phyloP scores from a whole-genome alignment of 2,797 vertebrate species.

The Cercopithecus hamlyni region DNA sequence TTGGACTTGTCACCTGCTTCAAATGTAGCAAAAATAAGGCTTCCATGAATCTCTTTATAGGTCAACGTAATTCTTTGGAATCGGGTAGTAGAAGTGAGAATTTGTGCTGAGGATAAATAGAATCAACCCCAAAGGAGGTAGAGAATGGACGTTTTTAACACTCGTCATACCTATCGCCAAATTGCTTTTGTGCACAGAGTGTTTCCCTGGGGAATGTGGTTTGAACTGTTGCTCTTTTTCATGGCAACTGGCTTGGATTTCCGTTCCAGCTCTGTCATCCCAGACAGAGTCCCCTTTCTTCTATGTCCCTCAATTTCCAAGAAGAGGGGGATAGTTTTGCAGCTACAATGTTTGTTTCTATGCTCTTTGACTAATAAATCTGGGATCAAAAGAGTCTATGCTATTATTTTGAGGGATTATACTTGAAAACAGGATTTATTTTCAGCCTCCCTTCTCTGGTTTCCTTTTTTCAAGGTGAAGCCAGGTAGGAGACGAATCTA shows the following conservation, averaged over 20 bases:
- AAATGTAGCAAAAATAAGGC: not conserved
- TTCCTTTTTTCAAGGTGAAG: slow-evolving; percentile 47
- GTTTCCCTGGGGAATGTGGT: not conserved
- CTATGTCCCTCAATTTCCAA: not conserved
- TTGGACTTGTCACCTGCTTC: too few relatives aligned
- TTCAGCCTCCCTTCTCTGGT: not conserved
- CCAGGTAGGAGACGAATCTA: not conserved
- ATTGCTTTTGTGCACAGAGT: not conserved
- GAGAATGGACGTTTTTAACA: not conserved
- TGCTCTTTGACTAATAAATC: not conserved
- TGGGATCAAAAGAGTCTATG: not conserved
- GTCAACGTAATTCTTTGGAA: not conserved
- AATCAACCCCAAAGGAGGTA: not conserved
- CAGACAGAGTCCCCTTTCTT: too few relatives aligned
- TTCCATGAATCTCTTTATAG: not conserved
- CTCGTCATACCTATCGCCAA: not conserved
- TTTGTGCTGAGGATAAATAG: too few relatives aligned
- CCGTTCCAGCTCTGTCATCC: not conserved
- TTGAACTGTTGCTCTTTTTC: not conserved
- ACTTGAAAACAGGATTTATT: slow-evolving; percentile 1
- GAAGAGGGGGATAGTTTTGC: not conserved
- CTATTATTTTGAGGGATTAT: not conserved
- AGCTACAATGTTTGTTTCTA: not conserved
- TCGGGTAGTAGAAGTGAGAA: not conserved
- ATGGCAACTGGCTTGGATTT: not conserved